Evolutionary conservation across 1,140 invertebrate species (phyloP), one percentile per base, ranked within the genome.

Genomic region (Cheumatopsyche charites): DNA sequence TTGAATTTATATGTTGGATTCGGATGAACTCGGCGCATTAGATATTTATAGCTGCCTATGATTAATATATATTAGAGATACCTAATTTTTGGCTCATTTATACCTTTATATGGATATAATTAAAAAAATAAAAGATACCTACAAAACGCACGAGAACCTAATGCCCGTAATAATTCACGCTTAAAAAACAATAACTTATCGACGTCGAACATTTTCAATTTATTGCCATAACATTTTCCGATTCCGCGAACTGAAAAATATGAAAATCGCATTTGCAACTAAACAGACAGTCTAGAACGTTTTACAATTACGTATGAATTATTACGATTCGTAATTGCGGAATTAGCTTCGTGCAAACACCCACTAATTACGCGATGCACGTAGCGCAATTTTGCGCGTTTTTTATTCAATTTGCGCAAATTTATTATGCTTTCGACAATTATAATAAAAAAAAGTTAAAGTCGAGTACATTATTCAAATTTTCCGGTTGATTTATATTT

Each of bases 1-100:
- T 9, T 63, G 21, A 63, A 63, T 63, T 45, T 45, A 63, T 63
- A 63, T 23, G 15, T 23, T 58, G 17, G 62, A 63, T 63, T 63
- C 36, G 62, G 29, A 63, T 41, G 63, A 67, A 29, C 36, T 67
- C n/a, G 21, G 12, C 21, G 63, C 45, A 42, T n/a, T 45, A 49
- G 63, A 67, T 25, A 67, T 67, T 67, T 67, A 67, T 67, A 29
- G 21, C 45, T 19, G 12, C n/a, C 23, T 26, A 67, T 67, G 36
- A 67, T 67, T 67, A 67, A 67, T 67, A 67, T 29, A 63, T 63
- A 42, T 63, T 63, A 41, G 29, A 23, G 55, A 58, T 58, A 58
- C 55, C 23, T 58, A 58, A 58, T 58, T 58, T 58, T 58, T 58
- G 21, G 55, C 55, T 58, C 55, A 58, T 58, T 58, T 58, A 58